These are phyloP conservation scores for Cremastobaeus sp. DNA, from an alignment of 2,888 invertebrate genomes.

Conservation along the genomic window DNA sequence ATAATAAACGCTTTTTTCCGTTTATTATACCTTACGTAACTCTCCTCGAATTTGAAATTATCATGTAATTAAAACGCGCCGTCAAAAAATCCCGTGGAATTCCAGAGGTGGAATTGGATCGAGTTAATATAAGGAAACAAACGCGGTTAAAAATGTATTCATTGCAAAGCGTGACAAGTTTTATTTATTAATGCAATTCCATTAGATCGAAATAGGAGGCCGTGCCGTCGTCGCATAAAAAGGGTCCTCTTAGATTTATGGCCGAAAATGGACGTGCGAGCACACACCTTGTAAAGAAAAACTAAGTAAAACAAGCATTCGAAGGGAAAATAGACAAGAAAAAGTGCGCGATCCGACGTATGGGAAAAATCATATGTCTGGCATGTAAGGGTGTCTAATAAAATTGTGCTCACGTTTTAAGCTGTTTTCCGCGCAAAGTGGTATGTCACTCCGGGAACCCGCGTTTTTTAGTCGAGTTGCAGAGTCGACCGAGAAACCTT, in stretches of 20 bases:
- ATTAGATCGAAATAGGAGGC: background rate
- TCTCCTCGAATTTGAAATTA: too few species aligned
- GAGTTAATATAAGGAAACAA: too few species aligned
- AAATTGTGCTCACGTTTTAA: slow-evolving; percentile 60
- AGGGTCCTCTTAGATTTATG: slow-evolving; percentile 23
- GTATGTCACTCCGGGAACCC: slow-evolving; percentile 38
- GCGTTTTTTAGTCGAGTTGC: slow-evolving; percentile 29
- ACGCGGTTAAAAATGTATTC: too few species aligned
- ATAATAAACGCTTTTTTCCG: too few species aligned
- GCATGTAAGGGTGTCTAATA: slow-evolving; percentile 28
- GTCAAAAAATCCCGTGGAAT: too few species aligned
- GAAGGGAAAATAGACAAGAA: slow-evolving; percentile 25
- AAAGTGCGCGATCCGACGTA: slow-evolving; percentile 23
- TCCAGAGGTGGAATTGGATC: too few species aligned
- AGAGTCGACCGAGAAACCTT: slow-evolving; percentile 50
- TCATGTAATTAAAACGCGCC: too few species aligned
- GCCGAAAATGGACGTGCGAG: slow-evolving; percentile 3
- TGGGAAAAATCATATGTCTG: slow-evolving; percentile 46
- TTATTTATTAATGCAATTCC: slow-evolving; percentile 13
- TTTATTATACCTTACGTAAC: too few species aligned
- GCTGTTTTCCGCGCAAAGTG: slow-evolving; percentile 56
- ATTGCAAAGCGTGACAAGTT: slow-evolving; percentile 4
- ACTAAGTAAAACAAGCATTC: slow-evolving; percentile 30
- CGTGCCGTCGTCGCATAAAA: background rate
- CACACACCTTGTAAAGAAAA: slow-evolving; percentile 7